Evolutionary conservation across 92 coral and sea anemone species (phyloP).

Genomic region (Nematostella vectensis): DNA sequence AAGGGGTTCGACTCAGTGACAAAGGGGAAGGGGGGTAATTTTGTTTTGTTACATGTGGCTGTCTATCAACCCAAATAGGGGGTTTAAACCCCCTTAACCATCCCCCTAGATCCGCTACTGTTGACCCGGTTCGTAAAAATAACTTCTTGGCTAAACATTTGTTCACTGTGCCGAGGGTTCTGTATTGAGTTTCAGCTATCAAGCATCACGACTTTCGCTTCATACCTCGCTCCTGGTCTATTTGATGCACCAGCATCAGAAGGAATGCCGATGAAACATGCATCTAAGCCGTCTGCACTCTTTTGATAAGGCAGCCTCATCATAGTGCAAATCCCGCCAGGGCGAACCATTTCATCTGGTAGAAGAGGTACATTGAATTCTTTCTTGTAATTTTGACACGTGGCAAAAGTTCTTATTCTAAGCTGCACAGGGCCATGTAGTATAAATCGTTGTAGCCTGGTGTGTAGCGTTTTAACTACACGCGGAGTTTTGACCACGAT

Average conservation of each 20-base stretch:
- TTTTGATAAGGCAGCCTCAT: constrained; percentile 22
- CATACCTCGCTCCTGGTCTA: constrained; percentile 35
- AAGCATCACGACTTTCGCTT: too few species aligned
- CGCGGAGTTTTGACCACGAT: too few species aligned
- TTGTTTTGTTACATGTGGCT: not conserved
- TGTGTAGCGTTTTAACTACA: too few species aligned
- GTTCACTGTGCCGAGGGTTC: too few species aligned
- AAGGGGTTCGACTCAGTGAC: not conserved
- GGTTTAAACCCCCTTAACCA: not conserved
- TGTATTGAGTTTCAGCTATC: too few species aligned
- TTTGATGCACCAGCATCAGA: constrained; percentile 23
- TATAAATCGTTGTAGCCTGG: too few species aligned
- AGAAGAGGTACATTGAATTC: constrained; percentile 15
- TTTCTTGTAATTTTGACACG: not conserved
- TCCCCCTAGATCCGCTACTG: not conserved
- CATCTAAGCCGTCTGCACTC: constrained; percentile 27
- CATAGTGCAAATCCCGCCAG: constrained; percentile 32
- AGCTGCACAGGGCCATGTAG: too few species aligned
- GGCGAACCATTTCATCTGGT: constrained; percentile 19
- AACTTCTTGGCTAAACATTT: too few species aligned
- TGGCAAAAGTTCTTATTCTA: too few species aligned
- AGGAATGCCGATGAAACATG: constrained; percentile 34
- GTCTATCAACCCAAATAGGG: not conserved
- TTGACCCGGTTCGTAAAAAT: too few species aligned
- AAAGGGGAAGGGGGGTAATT: too few species aligned